These are phyloP conservation scores for Myotis myotis DNA, from an alignment of 2,797 vertebrate species.

Conservation along the genomic window DNA sequence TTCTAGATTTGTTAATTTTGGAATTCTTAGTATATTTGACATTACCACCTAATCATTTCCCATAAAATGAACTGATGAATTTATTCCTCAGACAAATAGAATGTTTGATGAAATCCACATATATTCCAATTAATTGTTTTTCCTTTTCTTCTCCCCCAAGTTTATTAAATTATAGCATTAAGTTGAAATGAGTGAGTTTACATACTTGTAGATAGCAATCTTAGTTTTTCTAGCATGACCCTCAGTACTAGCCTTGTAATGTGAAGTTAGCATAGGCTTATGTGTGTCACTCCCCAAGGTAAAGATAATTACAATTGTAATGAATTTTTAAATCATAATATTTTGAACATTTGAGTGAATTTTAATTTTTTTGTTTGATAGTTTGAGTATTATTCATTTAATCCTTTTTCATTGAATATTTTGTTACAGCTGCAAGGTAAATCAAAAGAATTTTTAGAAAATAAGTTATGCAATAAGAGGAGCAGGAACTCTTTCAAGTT, in stretches of 20 bases:
- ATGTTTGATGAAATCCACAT: not conserved
- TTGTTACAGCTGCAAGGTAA: not conserved
- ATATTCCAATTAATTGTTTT: not conserved
- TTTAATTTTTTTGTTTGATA: not conserved
- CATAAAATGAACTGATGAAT: not conserved
- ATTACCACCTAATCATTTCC: not conserved
- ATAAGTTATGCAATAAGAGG: not conserved
- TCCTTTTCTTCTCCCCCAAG: not conserved
- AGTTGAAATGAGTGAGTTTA: not conserved
- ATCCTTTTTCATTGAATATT: not conserved
- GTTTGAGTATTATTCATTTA: not conserved
- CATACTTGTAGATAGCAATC: not conserved
- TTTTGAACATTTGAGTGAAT: not conserved
- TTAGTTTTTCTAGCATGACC: not conserved
- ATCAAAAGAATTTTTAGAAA: not conserved
- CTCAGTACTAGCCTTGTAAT: not conserved
- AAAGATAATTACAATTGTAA: not conserved
- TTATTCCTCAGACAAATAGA: not conserved
- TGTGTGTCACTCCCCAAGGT: not conserved
- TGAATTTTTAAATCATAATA: not conserved
- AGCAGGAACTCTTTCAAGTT: not conserved
- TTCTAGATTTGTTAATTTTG: not conserved
- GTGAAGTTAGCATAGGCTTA: not conserved
- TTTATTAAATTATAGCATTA: not conserved
- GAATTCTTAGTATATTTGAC: not conserved